phyloP scores from a whole-genome alignment of 2,113 vertebrate species.

The Setophaga petechia region DNA sequence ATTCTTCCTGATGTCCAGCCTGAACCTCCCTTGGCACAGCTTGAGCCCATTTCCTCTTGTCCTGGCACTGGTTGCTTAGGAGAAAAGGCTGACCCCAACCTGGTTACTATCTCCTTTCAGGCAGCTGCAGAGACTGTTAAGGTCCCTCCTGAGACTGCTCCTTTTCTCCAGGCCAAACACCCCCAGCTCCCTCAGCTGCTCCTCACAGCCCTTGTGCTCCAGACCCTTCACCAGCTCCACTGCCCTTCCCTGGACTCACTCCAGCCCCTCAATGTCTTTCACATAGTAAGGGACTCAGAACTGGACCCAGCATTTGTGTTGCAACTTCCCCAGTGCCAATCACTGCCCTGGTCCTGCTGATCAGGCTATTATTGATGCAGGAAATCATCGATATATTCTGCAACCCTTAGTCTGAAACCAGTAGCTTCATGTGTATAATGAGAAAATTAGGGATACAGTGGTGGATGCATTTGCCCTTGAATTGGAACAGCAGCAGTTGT shows the following conservation, averaged over 20 bases:
- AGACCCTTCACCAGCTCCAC: background rate
- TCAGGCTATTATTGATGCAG: background rate
- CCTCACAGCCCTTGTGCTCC: background rate
- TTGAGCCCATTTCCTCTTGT: background rate
- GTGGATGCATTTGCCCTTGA: background rate
- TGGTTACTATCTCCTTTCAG: background rate
- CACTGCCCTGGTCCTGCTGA: background rate
- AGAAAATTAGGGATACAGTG: background rate
- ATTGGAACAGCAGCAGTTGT: background rate
- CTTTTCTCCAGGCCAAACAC: background rate
- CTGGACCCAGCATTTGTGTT: background rate
- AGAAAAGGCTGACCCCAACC: background rate
- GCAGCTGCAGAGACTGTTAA: no score
- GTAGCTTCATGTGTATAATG: background rate
- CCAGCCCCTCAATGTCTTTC: background rate
- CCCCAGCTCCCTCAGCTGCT: background rate
- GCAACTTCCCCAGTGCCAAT: background rate
- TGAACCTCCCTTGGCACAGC: background rate
- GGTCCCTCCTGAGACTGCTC: background rate
- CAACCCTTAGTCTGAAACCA: background rate
- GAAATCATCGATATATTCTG: background rate
- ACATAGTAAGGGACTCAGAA: background rate
- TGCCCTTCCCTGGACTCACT: background rate
- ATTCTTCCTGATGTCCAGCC: background rate
- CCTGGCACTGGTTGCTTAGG: rapidly evolving